Percentiles rank a stretch among this genome's conserved stretches.
These are phyloP conservation scores for Carcina quercana DNA, from an alignment of 2,888 invertebrate species.

Conservation along the genomic window DNA sequence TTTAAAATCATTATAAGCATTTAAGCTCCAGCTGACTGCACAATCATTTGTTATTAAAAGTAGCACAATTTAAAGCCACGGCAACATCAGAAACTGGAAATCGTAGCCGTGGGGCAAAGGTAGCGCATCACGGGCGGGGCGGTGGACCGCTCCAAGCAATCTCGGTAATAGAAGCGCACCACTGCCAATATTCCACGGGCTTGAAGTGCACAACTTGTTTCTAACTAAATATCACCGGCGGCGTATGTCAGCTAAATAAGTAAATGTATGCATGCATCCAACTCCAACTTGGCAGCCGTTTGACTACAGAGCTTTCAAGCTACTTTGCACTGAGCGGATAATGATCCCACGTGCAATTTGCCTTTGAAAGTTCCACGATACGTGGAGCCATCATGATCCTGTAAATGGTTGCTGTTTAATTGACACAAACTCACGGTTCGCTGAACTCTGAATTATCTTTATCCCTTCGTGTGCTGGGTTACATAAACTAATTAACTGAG, in stretches of 20 bases:
- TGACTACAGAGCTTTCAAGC: slow-evolving; percentile 11
- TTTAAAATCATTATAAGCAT: too few relatives aligned
- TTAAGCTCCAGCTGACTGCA: too few relatives aligned
- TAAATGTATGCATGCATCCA: slow-evolving; percentile 17
- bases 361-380: slow-evolving; percentile 11
- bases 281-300: slow-evolving; percentile 12
- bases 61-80: too few relatives aligned
- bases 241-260: slow-evolving; percentile 21
- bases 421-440: slow-evolving; percentile 13
- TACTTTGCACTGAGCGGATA: slow-evolving; percentile 12
- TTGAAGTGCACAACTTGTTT: slow-evolving; percentile 15
- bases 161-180: slow-evolving; percentile 27
- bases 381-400: slow-evolving; percentile 11
- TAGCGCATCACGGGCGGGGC: slow-evolving; percentile 16
- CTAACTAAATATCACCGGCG: slow-evolving; percentile 21
- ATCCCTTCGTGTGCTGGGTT: slow-evolving; percentile 10
- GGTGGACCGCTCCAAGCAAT: slow-evolving; percentile 22
- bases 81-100: slow-evolving; percentile 7
- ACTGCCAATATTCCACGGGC: slow-evolving; percentile 28
- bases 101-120: slow-evolving; percentile 14
- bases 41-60: too few relatives aligned
- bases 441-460: slow-evolving; percentile 15
- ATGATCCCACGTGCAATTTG: slow-evolving; percentile 16
- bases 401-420: slow-evolving; percentile 13
- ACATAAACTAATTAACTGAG: slow-evolving; percentile 15